A percentile compares a stretch with the other conserved stretches of the same genome.
Evolutionary conservation across 1,140 invertebrate species (phyloP).

Genomic region (Patella vulgata): DNA sequence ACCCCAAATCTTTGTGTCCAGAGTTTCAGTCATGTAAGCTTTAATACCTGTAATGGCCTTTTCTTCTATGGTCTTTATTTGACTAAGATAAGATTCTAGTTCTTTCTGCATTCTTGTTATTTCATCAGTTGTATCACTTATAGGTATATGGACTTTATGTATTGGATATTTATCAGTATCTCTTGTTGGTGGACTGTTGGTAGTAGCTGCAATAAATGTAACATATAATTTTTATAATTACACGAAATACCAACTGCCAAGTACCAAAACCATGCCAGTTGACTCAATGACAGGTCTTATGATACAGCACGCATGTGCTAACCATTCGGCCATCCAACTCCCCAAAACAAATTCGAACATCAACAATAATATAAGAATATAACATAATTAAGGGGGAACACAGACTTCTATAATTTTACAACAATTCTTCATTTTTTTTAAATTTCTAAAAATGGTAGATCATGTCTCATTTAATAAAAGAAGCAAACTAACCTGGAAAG

Average conservation of each 20-base stretch:
- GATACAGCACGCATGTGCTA: too few relatives aligned
- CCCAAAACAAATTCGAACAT: too few relatives aligned
- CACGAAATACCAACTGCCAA: too few relatives aligned
- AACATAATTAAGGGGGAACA: not conserved
- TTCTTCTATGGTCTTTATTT: slow-evolving; percentile 50
- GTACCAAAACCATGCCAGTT: too few relatives aligned
- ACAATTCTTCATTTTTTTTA: not conserved
- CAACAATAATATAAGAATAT: not conserved
- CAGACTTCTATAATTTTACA: not conserved
- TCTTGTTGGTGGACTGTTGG: slow-evolving; percentile 51
- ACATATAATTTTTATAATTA: too few relatives aligned
- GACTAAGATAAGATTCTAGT: slow-evolving; percentile 48
- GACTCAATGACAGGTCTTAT: too few relatives aligned
- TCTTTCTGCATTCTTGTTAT: slow-evolving; percentile 52
- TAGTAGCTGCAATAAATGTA: slow-evolving; percentile 34
- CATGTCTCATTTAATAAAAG: slow-evolving; percentile 38
- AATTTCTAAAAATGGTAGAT: slow-evolving; percentile 8
- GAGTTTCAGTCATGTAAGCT: too few relatives aligned
- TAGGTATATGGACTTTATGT: not conserved
- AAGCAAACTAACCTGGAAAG: too few relatives aligned
- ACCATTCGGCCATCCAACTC: too few relatives aligned
- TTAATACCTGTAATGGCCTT: slow-evolving; percentile 52
- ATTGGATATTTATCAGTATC: slow-evolving; percentile 48
- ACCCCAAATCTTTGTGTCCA: too few relatives aligned
- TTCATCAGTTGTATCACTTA: slow-evolving; percentile 38